These are phyloP conservation scores for Cheiracanthium punctorium DNA, from an alignment of 2,888 invertebrate species.

Conservation along the genomic window DNA sequence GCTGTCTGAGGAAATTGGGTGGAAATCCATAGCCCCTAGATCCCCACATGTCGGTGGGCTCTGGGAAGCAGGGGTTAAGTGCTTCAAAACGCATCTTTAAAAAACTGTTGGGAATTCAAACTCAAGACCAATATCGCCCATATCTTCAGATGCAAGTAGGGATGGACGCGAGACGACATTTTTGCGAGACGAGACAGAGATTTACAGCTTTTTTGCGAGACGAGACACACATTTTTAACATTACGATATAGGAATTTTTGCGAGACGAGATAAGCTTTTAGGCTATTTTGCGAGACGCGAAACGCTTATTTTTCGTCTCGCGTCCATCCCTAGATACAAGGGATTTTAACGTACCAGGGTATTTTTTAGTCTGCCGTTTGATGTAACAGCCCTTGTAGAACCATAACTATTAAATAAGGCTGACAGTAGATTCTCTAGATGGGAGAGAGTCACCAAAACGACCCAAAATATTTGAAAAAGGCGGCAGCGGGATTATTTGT, in stretches of 20 bases:
- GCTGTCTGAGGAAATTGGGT: conserved; percentile 63
- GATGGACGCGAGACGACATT: no score
- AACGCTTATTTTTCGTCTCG: no score
- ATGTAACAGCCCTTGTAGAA: conserved; percentile 72
- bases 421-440: conserved; percentile 71
- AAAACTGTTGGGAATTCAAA: conserved; percentile 71
- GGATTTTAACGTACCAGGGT: conserved; percentile 74
- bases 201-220: no score
- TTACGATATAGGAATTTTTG: no score
- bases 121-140: conserved; percentile 74
- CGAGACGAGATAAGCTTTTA: no score
- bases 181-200: no score
- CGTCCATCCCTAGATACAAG: no score
- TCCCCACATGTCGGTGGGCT: conserved; percentile 69
- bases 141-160: conserved; percentile 73
- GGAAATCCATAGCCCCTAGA: conserved; percentile 71
- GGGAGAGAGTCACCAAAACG: conserved; percentile 68
- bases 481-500: not conserved
- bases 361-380: conserved; percentile 73
- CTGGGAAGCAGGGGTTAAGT: conserved; percentile 70
- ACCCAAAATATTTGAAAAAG: conserved; percentile 12
- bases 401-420: conserved; percentile 70
- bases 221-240: no score
- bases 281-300: no score
- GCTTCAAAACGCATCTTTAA: conserved; percentile 63